Conservation (phyloP, 2,888 invertebrate genomes). For the Acronicta aceris region DNA sequence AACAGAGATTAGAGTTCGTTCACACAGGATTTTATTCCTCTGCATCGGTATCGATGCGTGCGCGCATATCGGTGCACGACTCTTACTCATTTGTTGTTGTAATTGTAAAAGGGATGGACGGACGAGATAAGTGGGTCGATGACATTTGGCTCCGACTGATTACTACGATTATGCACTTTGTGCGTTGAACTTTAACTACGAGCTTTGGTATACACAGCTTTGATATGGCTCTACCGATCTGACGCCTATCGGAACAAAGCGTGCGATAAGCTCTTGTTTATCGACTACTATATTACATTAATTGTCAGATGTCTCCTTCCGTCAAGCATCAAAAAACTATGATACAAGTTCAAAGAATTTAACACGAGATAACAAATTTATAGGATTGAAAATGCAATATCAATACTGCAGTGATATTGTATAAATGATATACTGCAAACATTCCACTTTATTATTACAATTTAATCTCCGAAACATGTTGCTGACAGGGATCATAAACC, state of each 20-base stretch:
- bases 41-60: slow-evolving; percentile 83
- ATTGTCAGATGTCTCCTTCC: slow-evolving; percentile 5
- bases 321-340: slow-evolving; percentile 1
- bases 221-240: slow-evolving; percentile 67
- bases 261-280: slow-evolving; percentile 54
- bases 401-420: slow-evolving; percentile 27
- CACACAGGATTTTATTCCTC: slow-evolving; percentile 89
- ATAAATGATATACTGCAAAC: slow-evolving; percentile 46
- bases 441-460: slow-evolving; percentile 55
- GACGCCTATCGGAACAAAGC: slow-evolving; percentile 54
- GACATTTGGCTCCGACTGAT: slow-evolving; percentile 88
- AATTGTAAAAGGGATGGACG: slow-evolving; percentile 89
- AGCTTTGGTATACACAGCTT: slow-evolving; percentile 78
- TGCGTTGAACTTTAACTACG: slow-evolving; percentile 86
- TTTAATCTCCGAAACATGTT: slow-evolving; percentile 57
- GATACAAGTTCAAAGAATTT: not conserved
- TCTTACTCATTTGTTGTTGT: slow-evolving; percentile 89
- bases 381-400: slow-evolving; percentile 12
- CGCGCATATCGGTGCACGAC: slow-evolving; percentile 83
- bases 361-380: too few species aligned
- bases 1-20: slow-evolving; percentile 89
- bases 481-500: slow-evolving; percentile 58
- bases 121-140: slow-evolving; percentile 89
- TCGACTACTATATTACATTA: slow-evolving; percentile 18
- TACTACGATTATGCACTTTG: slow-evolving; percentile 89